Evolutionary conservation across 2,888 invertebrate species (phyloP), one percentile per base, ranked within the genome.

Genomic region (Lottia scabra): DNA sequence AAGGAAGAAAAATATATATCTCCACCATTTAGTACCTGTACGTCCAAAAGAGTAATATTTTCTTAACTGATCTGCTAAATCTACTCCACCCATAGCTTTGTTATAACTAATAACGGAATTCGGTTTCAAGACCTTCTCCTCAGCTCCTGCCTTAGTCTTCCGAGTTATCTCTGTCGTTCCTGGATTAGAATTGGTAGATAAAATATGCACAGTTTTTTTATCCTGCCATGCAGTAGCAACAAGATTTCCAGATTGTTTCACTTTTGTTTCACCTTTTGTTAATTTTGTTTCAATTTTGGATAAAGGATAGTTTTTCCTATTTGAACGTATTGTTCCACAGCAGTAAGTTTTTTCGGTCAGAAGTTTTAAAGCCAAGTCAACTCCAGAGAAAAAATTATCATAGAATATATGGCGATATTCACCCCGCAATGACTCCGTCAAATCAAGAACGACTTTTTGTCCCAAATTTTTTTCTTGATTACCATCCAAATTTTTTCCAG

Each of bases 11-110:
- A 71, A 45, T 5, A 73, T 16, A 46, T 73, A 72, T 12, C 73
- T 23, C 76, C 73, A 73, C 76, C 73, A 76, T 44, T 71, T 71
- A 8, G n/a, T 30, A 30, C 68, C 45, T 30, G 65, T 45, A 27
- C 73, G 56, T 1, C 73, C 75, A 27, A 73, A 65, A 1, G 75
- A 73, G 45, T 76, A 76, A 38, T 72, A 73, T 23, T 68, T 44
- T 15, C 64, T 13, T 38, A 72, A 45, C 30, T 76, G 74, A 38
- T 74, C 71, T 15, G 38, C 63, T 10, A 64, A 38, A 63, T 76
- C 75, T 16, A 70, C 68, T 15, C 68, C 70, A 48, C 72, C 68
- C 77, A 75, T 77, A 48, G 48, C 27, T 16, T 43, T 63, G 63
- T 77, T 75, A 62, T 73, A 73, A 43, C 13, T n/a, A 12, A 38